Percentiles rank a stretch among this genome's conserved stretches.
Conservation (phyloP, 1,140 invertebrate species). For the Ceratina australensis region DNA sequence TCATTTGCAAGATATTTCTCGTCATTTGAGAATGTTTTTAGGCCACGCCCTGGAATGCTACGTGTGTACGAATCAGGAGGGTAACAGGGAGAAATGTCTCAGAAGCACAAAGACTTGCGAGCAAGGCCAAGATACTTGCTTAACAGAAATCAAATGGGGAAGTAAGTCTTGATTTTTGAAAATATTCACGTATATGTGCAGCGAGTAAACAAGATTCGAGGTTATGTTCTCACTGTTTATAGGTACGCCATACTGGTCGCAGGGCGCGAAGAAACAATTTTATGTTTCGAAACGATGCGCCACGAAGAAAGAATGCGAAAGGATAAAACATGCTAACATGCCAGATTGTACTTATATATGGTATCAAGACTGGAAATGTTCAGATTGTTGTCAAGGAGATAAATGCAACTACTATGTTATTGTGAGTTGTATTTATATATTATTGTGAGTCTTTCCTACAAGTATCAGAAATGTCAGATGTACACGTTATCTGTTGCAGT, state of each 20-base stretch:
- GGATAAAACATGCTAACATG: slow-evolving; percentile 85
- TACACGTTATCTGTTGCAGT: slow-evolving; percentile 54
- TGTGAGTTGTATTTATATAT: slow-evolving; percentile 88
- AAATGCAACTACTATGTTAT: slow-evolving; percentile 98
- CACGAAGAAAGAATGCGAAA: slow-evolving; percentile 88
- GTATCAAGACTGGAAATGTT: slow-evolving; percentile 99
- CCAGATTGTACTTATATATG: slow-evolving; percentile 94
- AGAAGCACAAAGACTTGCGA: slow-evolving; percentile 95
- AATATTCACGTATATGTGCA: neutral
- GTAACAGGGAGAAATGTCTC: slow-evolving; percentile 95
- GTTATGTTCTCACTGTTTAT: slow-evolving; percentile 56
- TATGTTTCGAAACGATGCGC: slow-evolving; percentile 96
- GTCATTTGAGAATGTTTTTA: slow-evolving; percentile 63
- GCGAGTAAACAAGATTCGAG: slow-evolving; percentile 30
- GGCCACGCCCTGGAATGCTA: slow-evolving; percentile 93
- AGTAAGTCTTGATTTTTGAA: slow-evolving; percentile 80
- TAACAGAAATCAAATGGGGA: slow-evolving; percentile 94
- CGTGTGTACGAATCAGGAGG: slow-evolving; percentile 94
- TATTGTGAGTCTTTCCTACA: too few relatives aligned
- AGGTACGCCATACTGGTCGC: slow-evolving; percentile 96
- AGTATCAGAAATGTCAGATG: too few relatives aligned
- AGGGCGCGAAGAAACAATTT: slow-evolving; percentile 95
- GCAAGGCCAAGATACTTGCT: slow-evolving; percentile 91
- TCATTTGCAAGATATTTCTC: neutral
- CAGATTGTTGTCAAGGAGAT: slow-evolving; percentile 98